phyloP scores from a whole-genome alignment of 2,113 vertebrate genomes.

The Enhydra lutris region DNA sequence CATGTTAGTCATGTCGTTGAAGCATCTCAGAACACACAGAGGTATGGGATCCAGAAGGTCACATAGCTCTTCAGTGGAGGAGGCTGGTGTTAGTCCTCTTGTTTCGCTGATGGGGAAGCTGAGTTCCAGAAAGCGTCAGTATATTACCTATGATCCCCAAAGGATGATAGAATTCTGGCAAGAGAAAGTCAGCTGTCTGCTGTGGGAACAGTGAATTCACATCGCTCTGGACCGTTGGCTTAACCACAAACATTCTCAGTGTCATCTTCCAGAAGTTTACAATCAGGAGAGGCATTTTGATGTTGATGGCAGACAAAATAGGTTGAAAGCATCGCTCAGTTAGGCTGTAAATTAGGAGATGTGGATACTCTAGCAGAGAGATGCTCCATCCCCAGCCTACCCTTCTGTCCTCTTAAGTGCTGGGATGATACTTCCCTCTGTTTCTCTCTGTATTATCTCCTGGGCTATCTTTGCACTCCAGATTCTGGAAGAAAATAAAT shows the following conservation, averaged over 20 bases:
- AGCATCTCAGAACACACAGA: accelerated
- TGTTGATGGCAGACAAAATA: neutral
- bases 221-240: accelerated
- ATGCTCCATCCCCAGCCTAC: no score
- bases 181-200: neutral
- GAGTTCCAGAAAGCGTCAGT: neutral
- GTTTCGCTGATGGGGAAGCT: neutral
- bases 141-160: neutral
- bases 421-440: neutral
- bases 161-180: neutral
- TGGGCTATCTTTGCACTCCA: neutral
- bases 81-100: neutral
- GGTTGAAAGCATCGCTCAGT: neutral
- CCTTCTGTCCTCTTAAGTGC: neutral
- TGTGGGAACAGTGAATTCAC: neutral
- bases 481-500: neutral
- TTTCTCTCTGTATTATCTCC: neutral
- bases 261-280: neutral
- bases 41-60: neutral
- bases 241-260: neutral
- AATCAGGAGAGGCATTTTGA: neutral
- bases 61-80: neutral
- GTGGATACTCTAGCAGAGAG: neutral
- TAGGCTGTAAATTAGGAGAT: neutral
- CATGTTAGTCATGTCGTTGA: neutral